Conservation (phyloP, 1,140 invertebrate genomes). For the Maconellicoccus hirsutus region DNA sequence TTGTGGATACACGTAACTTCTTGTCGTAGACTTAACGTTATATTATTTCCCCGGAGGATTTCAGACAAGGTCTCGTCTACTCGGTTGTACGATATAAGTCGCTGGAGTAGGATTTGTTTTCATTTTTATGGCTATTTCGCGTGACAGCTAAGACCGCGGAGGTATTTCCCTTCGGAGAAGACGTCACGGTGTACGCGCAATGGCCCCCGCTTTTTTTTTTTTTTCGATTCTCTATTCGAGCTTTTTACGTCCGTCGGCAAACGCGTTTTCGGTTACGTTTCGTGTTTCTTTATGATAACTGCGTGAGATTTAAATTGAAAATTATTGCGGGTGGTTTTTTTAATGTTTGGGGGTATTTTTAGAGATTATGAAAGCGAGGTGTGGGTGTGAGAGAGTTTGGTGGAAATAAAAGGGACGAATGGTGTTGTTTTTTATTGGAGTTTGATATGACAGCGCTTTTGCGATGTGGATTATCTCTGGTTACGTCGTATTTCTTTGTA, state of each 20-base stretch:
- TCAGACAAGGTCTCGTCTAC: conserved; percentile 6
- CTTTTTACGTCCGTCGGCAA: too few species aligned
- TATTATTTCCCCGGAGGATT: conserved; percentile 7
- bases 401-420: too few species aligned
- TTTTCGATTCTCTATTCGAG: neutral
- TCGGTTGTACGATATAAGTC: neutral
- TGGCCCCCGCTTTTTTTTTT: neutral
- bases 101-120: conserved; percentile 21
- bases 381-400: too few species aligned
- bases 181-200: neutral
- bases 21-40: conserved; percentile 19
- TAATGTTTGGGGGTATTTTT: too few species aligned
- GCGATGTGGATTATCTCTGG: too few species aligned
- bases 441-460: too few species aligned
- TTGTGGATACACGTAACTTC: neutral
- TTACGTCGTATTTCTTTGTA: too few species aligned
- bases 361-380: too few species aligned
- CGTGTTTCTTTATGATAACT: neutral
- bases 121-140: conserved; percentile 21
- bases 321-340: neutral
- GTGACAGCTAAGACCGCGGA: neutral
- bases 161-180: conserved; percentile 1
- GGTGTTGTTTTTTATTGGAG: too few species aligned
- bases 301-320: conserved; percentile 7
- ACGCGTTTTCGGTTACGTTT: neutral